These are phyloP conservation scores for Zophobas atratus DNA, from an alignment of 1,140 invertebrate species.

Conservation along the genomic window DNA sequence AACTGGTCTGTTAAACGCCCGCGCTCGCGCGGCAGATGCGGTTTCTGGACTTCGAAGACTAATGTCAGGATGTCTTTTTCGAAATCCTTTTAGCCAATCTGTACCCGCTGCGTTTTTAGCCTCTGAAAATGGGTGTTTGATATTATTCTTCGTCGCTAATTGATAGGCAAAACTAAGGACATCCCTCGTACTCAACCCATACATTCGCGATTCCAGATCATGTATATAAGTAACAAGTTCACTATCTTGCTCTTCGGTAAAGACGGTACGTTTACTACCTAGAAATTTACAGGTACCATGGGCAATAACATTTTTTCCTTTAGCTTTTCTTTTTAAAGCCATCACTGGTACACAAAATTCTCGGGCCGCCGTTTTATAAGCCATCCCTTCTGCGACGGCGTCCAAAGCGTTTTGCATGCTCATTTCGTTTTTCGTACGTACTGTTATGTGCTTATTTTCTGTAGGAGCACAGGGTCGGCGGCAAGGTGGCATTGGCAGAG, in stretches of 20 bases:
- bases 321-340: conserved; percentile 1
- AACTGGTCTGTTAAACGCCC: conserved; percentile 24
- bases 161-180: conserved; percentile 50
- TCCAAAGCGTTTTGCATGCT: background rate
- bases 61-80: conserved; percentile 37
- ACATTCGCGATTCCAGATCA: conserved; percentile 54
- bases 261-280: conserved; percentile 44
- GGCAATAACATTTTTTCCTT: no score
- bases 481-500: no score
- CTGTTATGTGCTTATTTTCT: no score
- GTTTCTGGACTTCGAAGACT: conserved; percentile 43
- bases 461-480: no score
- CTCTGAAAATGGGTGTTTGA: conserved; percentile 48
- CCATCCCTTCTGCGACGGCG: background rate
- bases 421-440: no score
- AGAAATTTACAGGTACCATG: no score
- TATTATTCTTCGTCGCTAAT: conserved; percentile 52
- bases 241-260: conserved; percentile 47
- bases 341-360: background rate
- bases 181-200: conserved; percentile 49
- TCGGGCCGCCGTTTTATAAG: conserved; percentile 12
- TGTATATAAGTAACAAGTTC: conserved; percentile 48
- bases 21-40: conserved; percentile 35
- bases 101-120: conserved; percentile 25
- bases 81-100: conserved; percentile 47